These are phyloP conservation scores for Cerceris rybyensis DNA, from an alignment of 2,888 invertebrate genomes.

Conservation along the genomic window DNA sequence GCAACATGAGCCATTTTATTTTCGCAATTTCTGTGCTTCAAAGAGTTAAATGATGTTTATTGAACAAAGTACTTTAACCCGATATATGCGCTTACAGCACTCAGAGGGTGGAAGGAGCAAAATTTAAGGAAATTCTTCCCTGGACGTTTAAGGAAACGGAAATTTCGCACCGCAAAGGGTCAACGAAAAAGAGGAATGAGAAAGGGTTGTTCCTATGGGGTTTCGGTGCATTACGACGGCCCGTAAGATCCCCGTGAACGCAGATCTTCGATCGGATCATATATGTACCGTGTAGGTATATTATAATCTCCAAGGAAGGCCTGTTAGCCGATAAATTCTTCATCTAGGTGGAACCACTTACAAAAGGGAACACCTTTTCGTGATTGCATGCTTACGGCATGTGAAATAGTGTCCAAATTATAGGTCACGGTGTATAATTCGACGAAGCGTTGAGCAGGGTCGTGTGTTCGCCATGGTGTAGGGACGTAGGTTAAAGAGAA, in stretches of 20 bases:
- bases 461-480: slow-evolving; percentile 56
- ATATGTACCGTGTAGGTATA: slow-evolving; percentile 44
- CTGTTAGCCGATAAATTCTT: slow-evolving; percentile 76
- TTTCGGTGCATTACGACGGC: slow-evolving; percentile 48
- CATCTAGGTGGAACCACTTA: slow-evolving; percentile 76
- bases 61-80: no score
- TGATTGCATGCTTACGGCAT: slow-evolving; percentile 77
- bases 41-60: no score
- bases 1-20: no score
- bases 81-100: no score
- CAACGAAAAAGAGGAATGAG: slow-evolving; percentile 29
- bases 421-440: slow-evolving; percentile 75
- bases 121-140: no score
- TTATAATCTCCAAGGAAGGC: slow-evolving; percentile 67
- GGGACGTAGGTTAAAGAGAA: slow-evolving; percentile 22
- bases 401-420: slow-evolving; percentile 79
- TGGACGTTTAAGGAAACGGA: slow-evolving; percentile 21
- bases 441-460: slow-evolving; percentile 67
- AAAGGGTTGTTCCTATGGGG: neutral
- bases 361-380: slow-evolving; percentile 76
- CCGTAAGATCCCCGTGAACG: slow-evolving; percentile 37
- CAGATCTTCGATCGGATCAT: slow-evolving; percentile 60
- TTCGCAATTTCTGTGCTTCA: no score
- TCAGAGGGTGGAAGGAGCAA: no score
- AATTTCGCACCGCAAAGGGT: slow-evolving; percentile 44